These are phyloP conservation scores for Trichomycterus rosablanca DNA, from an alignment of 2,113 vertebrate genomes.

Conservation along the genomic window DNA sequence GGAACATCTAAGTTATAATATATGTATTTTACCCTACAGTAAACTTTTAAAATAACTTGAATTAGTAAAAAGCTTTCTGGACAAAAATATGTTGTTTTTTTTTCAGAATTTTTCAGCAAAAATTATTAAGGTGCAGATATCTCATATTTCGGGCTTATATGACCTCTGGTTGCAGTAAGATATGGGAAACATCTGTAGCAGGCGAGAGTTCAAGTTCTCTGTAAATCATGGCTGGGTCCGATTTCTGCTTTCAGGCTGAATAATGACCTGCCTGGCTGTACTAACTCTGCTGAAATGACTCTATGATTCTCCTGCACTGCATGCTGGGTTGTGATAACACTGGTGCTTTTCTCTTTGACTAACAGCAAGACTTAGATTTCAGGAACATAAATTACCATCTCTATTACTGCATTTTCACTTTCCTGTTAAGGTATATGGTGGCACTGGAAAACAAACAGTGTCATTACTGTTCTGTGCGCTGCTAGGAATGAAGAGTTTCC, in stretches of 20 bases:
- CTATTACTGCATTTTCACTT: background rate
- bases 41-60: no score
- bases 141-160: background rate
- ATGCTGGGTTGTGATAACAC: background rate
- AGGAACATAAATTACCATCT: constrained; percentile 4
- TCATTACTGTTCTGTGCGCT: background rate
- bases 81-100: no score
- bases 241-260: constrained; percentile 30
- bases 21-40: no score
- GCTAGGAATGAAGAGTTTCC: background rate
- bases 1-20: no score
- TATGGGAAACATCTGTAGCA: constrained; percentile 58
- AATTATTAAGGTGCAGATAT: background rate
- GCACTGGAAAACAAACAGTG: background rate
- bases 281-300: constrained; percentile 12
- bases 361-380: constrained; percentile 18
- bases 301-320: constrained; percentile 13
- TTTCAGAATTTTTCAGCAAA: no score
- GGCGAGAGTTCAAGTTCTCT: constrained; percentile 37
- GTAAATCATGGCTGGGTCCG: constrained; percentile 36
- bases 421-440: background rate
- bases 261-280: constrained; percentile 7
- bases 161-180: constrained; percentile 48
- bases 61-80: no score
- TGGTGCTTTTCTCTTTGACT: constrained; percentile 18